These are phyloP conservation scores for Dromococcyx pavoninus DNA, from an alignment of 2,797 vertebrate species.

Conservation along the genomic window DNA sequence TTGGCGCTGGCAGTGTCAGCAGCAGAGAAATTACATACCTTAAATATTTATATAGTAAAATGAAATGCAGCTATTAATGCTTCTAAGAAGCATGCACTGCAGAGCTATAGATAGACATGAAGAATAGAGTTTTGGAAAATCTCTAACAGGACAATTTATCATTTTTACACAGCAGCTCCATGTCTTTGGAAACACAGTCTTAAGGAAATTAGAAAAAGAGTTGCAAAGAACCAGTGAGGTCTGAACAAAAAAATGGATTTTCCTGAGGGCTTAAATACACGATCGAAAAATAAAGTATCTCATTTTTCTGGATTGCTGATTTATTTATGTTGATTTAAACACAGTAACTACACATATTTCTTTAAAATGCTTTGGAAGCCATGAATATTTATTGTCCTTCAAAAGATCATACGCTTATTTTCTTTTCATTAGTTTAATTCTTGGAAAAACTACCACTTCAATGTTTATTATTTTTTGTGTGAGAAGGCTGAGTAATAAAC, in stretches of 20 bases:
- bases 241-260: constrained; percentile 42
- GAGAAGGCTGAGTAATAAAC: background rate
- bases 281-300: constrained; percentile 48
- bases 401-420: background rate
- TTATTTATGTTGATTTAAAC: constrained; percentile 50
- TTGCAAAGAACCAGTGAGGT: constrained; percentile 10
- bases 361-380: background rate
- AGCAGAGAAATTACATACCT: constrained; percentile 73
- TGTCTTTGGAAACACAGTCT: constrained; percentile 38
- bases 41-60: constrained; percentile 78
- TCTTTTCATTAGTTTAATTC: background rate
- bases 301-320: constrained; percentile 32
- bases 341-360: background rate
- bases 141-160: constrained; percentile 67
- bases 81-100: constrained; percentile 59
- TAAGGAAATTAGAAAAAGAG: constrained; percentile 49
- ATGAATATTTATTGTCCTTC: background rate
- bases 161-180: constrained; percentile 66
- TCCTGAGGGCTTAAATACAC: constrained; percentile 53
- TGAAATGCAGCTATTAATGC: constrained; percentile 74
- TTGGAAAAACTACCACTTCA: background rate
- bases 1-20: constrained; percentile 67
- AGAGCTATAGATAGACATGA: constrained; percentile 67
- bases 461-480: background rate
- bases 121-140: constrained; percentile 61